Percentiles rank a stretch among this genome's conserved stretches.
These are phyloP conservation scores for Mythimna pallens DNA, from an alignment of 2,888 invertebrate genomes.

Conservation along the genomic window DNA sequence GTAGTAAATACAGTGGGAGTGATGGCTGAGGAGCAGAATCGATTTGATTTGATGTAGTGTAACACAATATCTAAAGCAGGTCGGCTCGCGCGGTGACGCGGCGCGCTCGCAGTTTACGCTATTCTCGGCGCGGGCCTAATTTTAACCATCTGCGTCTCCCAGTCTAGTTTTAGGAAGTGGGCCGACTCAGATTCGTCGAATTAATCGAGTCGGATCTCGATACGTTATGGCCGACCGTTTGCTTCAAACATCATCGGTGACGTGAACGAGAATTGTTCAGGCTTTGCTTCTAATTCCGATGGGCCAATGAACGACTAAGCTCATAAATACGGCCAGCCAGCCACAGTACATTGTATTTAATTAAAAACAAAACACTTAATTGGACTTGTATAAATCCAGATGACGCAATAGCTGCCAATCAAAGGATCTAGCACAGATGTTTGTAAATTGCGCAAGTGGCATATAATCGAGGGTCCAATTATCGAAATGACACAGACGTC, in stretches of 20 bases:
- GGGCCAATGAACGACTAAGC: constrained; percentile 57
- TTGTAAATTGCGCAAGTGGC: constrained; percentile 83
- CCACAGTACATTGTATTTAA: constrained; percentile 68
- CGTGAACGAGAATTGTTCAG: constrained; percentile 46
- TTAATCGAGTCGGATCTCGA: constrained; percentile 74
- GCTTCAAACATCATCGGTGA: constrained; percentile 51
- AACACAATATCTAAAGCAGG: constrained; percentile 86
- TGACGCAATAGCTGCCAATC: constrained; percentile 86
- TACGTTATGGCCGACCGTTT: constrained; percentile 63
- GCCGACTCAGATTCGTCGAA: constrained; percentile 83
- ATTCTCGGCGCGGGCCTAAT: constrained; percentile 89
- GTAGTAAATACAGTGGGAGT: constrained; percentile 68
- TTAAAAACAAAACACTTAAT: constrained; percentile 81
- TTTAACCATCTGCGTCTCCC: constrained; percentile 90
- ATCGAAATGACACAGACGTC: constrained; percentile 88
- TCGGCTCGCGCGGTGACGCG: constrained; percentile 81
- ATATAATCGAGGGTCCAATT: constrained; percentile 83
- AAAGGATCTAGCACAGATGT: constrained; percentile 85
- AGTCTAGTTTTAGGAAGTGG: constrained; percentile 90
- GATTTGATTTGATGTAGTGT: constrained; percentile 79
- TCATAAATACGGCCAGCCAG: constrained; percentile 50
- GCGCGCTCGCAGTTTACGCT: constrained; percentile 86
- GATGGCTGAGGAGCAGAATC: constrained; percentile 68
- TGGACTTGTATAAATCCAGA: constrained; percentile 80
- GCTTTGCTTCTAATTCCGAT: constrained; percentile 42